These are phyloP conservation scores for Drosophila niveifrons DNA, from an alignment of 2,888 invertebrate genomes.

Conservation along the genomic window DNA sequence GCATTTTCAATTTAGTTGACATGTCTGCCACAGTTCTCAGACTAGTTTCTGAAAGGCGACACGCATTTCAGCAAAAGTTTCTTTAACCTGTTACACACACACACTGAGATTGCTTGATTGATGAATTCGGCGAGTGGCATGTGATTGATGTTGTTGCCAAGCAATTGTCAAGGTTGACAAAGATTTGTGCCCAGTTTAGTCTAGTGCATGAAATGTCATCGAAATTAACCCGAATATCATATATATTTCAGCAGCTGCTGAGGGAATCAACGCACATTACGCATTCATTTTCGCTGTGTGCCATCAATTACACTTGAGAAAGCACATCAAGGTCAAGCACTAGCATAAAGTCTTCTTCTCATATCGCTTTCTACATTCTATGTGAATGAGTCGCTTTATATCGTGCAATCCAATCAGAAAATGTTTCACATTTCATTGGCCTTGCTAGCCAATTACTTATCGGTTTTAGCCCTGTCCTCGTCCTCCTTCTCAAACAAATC, in stretches of 20 bases:
- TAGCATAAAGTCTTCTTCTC: background rate
- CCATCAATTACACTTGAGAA: conserved; percentile 6
- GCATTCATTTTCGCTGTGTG: conserved; percentile 6
- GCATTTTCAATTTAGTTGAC: conserved; percentile 56
- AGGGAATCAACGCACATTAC: conserved; percentile 5
- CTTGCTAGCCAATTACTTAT: conserved; percentile 64
- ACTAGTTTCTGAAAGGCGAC: conserved; percentile 35
- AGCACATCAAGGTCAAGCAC: background rate
- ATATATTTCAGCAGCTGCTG: background rate
- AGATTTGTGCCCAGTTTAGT: conserved; percentile 40
- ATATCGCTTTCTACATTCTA: background rate
- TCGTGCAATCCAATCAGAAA: conserved; percentile 37
- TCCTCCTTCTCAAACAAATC: background rate
- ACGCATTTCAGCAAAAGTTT: conserved; percentile 35
- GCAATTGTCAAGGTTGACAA: conserved; percentile 56
- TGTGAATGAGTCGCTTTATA: conserved; percentile 7
- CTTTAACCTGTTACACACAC: conserved; percentile 17
- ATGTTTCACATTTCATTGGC: conserved; percentile 31
- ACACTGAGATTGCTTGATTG: conserved; percentile 53
- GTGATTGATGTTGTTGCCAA: conserved; percentile 65
- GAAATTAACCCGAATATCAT: conserved; percentile 40
- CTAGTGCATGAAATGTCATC: conserved; percentile 38
- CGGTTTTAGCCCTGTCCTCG: conserved; percentile 8
- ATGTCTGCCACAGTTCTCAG: conserved; percentile 26
- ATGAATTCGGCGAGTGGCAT: conserved; percentile 41